Evolutionary conservation across 2,797 vertebrate species (phyloP), one percentile per base, ranked within the genome.

Genomic region (Neosilurus hyrtlii): DNA sequence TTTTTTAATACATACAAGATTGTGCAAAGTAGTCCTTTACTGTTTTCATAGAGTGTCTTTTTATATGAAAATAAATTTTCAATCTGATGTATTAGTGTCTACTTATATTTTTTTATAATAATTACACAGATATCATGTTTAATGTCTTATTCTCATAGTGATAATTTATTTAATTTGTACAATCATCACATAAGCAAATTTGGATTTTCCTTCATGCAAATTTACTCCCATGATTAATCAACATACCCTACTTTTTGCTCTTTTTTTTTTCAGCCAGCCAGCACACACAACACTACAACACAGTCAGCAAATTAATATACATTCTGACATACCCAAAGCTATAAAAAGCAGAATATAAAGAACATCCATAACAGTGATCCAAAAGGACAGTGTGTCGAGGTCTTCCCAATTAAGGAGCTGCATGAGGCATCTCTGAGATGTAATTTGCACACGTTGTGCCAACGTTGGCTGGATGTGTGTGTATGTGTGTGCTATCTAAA

Each of bases 51-150:
- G 83, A 87, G 93, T 94, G 91, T 94, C 90, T 94, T 94, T 95
- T 94, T 93, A 93, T 94, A 94, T 94, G 91, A 94, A 94, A 95
- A 94, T 94, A 94, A 93, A 94, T 94, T 94, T 94, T 94, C 91
- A 94, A 94, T 93, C 92, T 84, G 90, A 93, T 86, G 49, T 70
- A 82, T 62, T 37, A 43, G 80, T 86, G 89, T 90, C 87, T 90
- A 71, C 11, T 86, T 43, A 82, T 88, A 11, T 85, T 68, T 83
- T 43, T 16, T 68, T 9, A 26, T 15, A 43, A 63, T 52, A 12
- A 54, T 35, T 63, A 52, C 11, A 12, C 3, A 9, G 43, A 72
- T 72, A 18, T 52, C 4, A 14, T n/a, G 20, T 12, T 11, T 22
- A 49, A 4, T 8, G 8, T 43, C 43, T 5, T 8, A 43, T 9